Evolutionary conservation across 53 echinoderm and acorn worm species (phyloP), one percentile per base, ranked within the genome.

Genomic region (Holothuria scabra): DNA sequence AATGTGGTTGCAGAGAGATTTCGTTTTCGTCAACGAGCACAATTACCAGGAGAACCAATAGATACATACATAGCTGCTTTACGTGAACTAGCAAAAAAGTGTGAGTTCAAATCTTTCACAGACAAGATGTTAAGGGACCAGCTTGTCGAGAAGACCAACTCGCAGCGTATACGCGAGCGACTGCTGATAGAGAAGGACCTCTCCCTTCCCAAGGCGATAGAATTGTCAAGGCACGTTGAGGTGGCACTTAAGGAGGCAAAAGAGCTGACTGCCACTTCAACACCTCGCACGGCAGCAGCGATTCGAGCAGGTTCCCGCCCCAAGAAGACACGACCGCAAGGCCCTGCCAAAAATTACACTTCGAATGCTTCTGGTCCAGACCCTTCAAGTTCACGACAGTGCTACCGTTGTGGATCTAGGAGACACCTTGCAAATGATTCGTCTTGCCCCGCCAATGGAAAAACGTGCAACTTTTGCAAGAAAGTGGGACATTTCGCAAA

Each of bases 61-160:
- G 62, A 62, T 22, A 62, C 62, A 14, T 62, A 62, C 62, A 62
- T 62, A 24, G 62, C 62, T 24, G 62, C 62, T 28, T 62, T 62
- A 28, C 62, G 28, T 62, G 66, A 66, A 26, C 66, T 66, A 7
- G 25, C 66, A 16, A 26, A 28, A 30, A 66, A 1, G 29, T 66
- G 66, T 28, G 18, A 23, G 5, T 66, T 66, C 29, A 32, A 32
- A 5, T 18, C 66, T 25, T 66, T 66, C 26, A 30, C 32, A 0
- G 66, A 66, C 32, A 30, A 66, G 29, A 66, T 66, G 66, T 8
- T 66, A 28, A 0, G 66, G 66, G 66, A 66, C 9, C 74, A 74
- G 25, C 7, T 74, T 9, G 74, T 74, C 1, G 74, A 74, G 37
- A 74, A 74, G 25, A 74, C 74, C 37, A 74, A 74, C 38, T 74